These are phyloP conservation scores for Agrotis clavis DNA, from an alignment of 2,888 invertebrate species.

Conservation along the genomic window DNA sequence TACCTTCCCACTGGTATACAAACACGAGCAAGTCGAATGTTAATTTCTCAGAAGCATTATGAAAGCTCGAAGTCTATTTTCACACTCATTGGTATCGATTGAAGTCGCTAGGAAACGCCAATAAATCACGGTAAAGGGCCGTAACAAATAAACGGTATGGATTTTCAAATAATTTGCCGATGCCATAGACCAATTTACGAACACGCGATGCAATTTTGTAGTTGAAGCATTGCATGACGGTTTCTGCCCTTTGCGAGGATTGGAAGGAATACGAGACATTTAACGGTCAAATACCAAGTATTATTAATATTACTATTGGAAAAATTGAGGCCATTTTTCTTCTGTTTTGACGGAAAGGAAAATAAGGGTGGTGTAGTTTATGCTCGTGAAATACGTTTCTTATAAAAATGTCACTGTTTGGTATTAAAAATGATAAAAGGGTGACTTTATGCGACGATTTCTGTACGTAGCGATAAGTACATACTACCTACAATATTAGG, in stretches of 20 bases:
- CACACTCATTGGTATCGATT: constrained; percentile 46
- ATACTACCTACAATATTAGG: too few species aligned
- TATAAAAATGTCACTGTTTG: background rate
- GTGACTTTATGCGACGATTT: background rate
- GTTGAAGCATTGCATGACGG: constrained; percentile 73
- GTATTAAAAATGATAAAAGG: background rate
- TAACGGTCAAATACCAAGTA: constrained; percentile 76
- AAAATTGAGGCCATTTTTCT: constrained; percentile 59
- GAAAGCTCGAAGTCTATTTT: constrained; percentile 39
- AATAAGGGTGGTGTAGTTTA: constrained; percentile 6
- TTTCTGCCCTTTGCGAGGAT: constrained; percentile 75
- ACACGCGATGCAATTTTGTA: constrained; percentile 80
- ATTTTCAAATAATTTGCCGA: constrained; percentile 79
- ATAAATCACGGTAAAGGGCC: constrained; percentile 71
- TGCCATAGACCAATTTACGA: constrained; percentile 76
- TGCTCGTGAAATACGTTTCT: background rate
- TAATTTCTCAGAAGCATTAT: constrained; percentile 33
- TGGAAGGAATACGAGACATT: constrained; percentile 70
- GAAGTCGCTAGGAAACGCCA: constrained; percentile 52
- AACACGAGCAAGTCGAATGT: background rate
- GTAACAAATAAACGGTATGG: constrained; percentile 73
- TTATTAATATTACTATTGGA: constrained; percentile 68
- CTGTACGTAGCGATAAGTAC: background rate
- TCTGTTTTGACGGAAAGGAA: constrained; percentile 27
- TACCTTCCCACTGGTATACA: too few species aligned